phyloP scores from a whole-genome alignment of 2,797 vertebrate genomes.

The Phylloscopus collybita region DNA sequence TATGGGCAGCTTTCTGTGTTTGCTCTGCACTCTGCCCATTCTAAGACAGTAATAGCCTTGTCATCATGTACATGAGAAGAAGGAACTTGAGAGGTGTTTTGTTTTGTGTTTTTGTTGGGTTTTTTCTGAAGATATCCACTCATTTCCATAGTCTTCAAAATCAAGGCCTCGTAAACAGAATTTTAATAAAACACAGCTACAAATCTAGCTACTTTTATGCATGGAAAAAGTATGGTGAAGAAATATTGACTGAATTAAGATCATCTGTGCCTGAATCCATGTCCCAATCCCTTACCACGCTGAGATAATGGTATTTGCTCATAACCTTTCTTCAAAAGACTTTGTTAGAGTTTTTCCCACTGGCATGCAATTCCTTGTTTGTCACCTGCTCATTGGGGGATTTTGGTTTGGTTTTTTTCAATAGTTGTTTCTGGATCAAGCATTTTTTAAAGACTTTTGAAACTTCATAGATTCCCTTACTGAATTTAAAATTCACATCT shows the following conservation, averaged over 20 bases:
- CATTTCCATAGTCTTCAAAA: neutral
- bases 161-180: neutral
- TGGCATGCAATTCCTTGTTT: neutral
- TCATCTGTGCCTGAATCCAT: neutral
- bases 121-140: neutral
- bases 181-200: neutral
- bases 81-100: neutral
- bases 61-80: neutral
- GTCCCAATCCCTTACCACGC: neutral
- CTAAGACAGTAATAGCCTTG: neutral
- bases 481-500: constrained; percentile 17
- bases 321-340: neutral
- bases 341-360: neutral
- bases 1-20: neutral
- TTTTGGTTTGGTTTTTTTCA: neutral
- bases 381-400: neutral
- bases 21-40: neutral
- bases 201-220: neutral
- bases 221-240: neutral
- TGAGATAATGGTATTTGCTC: neutral
- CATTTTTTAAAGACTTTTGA: neutral
- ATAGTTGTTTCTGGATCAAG: neutral
- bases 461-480: neutral
- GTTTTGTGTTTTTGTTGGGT: neutral
- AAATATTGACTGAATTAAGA: neutral